Percentiles rank a stretch among this genome's conserved stretches.
Conservation (phyloP, 2,797 vertebrate genomes). For the Cuculus canorus region DNA sequence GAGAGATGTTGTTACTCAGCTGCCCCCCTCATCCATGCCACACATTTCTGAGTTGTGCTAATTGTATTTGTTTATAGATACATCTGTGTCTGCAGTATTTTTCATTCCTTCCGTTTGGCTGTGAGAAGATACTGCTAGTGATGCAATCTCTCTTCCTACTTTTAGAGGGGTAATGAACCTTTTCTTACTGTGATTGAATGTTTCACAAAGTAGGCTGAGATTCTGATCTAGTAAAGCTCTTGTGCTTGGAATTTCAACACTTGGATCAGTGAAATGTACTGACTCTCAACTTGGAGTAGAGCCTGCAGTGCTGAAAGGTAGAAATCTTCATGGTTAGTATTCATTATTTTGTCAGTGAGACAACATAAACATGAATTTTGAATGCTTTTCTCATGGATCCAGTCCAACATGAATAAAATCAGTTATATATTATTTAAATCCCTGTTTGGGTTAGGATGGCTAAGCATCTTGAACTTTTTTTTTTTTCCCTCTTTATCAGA, state of each 20-base stretch:
- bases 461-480: not conserved
- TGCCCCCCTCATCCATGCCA: rapidly evolving
- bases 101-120: not conserved
- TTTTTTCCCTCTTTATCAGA: not conserved
- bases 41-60: not conserved
- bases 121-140: not conserved
- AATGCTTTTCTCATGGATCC: not conserved
- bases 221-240: not conserved
- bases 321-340: not conserved
- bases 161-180: not conserved
- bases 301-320: not conserved
- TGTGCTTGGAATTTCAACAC: not conserved
- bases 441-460: not conserved
- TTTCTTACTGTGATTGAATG: conserved; percentile 3
- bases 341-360: conserved; percentile 1
- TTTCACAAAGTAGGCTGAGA: not conserved
- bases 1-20: not conserved
- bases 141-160: not conserved
- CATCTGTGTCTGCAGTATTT: not conserved
- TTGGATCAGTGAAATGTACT: not conserved
- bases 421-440: not conserved
- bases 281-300: not conserved
- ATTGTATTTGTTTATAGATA: not conserved
- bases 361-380: not conserved
- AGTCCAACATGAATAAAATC: not conserved